Base-by-base conservation (phyloP, 1,140 invertebrate species). In the Parapsyche elsis region DNA sequence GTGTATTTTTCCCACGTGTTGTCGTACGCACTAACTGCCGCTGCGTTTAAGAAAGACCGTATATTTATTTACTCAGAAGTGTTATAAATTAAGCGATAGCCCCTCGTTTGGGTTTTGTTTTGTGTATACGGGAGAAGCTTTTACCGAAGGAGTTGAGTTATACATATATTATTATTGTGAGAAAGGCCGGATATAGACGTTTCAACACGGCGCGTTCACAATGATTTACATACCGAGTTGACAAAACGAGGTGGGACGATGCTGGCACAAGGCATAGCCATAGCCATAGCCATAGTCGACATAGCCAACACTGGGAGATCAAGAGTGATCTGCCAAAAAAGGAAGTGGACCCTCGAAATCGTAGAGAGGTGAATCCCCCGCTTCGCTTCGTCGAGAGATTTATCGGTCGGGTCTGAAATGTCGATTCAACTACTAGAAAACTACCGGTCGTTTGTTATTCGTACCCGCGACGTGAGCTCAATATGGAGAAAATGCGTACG, bases 331-430 rank as follows among this genome's bases (percentile, higher is more conserved):
- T 46, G 21, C 79, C 79, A 76, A 71, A 80, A 45, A 80, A 71
- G 74, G 79, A 80, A 77, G 45, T 76, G 53, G 64, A 67, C 67
- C 61, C 79, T 80, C 46, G 46, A 71, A 38, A 61, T 38, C 16
- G 46, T 24, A 44, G 70, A n/a, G 45, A 57, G 44, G 38, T 57
- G 45, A 45, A 73, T 53, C n/a, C n/a, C n/a, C n/a, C n/a, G n/a
- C n/a, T n/a, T n/a, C n/a, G n/a, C n/a, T n/a, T n/a, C 49, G 24
- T 7, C 5, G 71, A 38, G 73, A 75, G 73, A 75, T 75, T 53
- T 67, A 67, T 67, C 12, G 64, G 24, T 26, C 14, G 49, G 19
- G 24, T 57, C 73, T 21, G 21, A 75, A 57, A 49, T 2, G 24
- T 23, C n/a, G 57, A 19, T 61, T 19, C 57, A n/a, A 53, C 49